A percentile compares a stretch with the other conserved stretches of the same genome.
Conservation (phyloP, 2,797 vertebrate genomes). For the Eutrigla gurnardus region DNA sequence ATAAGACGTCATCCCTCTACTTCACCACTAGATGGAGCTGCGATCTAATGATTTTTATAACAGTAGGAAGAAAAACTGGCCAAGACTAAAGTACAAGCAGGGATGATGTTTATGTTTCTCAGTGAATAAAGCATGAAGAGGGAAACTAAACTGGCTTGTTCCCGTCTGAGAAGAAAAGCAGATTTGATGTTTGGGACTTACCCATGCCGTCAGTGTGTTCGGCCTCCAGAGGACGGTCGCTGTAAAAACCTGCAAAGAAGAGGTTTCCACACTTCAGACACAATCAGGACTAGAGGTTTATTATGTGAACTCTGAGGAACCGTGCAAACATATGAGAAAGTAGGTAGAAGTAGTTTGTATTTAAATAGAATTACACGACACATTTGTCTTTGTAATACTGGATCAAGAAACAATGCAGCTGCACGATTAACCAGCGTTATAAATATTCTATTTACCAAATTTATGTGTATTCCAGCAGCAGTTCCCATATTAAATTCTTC, state of each 20-base stretch:
- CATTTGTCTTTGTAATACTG: not conserved
- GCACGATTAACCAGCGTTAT: not conserved
- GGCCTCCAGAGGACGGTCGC: conserved; percentile 80
- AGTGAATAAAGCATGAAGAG: too few relatives aligned
- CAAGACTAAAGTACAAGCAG: not conserved
- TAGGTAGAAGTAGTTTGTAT: not conserved
- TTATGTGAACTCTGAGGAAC: not conserved
- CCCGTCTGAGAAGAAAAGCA: not conserved
- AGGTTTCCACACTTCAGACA: not conserved
- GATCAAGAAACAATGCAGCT: not conserved
- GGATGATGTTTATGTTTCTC: too few relatives aligned
- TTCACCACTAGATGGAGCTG: conserved; percentile 62
- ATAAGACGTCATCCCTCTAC: not conserved
- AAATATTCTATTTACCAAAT: too few relatives aligned
- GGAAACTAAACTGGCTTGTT: too few relatives aligned
- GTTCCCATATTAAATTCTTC: too few relatives aligned
- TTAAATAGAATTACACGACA: not conserved
- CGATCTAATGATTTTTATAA: not conserved
- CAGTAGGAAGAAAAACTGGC: not conserved
- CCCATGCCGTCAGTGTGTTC: conserved; percentile 80
- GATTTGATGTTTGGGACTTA: conserved; percentile 70
- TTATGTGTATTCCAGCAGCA: too few relatives aligned
- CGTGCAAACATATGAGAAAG: not conserved
- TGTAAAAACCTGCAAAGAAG: conserved; percentile 82
- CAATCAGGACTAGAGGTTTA: not conserved